These are phyloP conservation scores for Meleagris gallopavo DNA, from an alignment of 2,113 vertebrate species.

Conservation along the genomic window DNA sequence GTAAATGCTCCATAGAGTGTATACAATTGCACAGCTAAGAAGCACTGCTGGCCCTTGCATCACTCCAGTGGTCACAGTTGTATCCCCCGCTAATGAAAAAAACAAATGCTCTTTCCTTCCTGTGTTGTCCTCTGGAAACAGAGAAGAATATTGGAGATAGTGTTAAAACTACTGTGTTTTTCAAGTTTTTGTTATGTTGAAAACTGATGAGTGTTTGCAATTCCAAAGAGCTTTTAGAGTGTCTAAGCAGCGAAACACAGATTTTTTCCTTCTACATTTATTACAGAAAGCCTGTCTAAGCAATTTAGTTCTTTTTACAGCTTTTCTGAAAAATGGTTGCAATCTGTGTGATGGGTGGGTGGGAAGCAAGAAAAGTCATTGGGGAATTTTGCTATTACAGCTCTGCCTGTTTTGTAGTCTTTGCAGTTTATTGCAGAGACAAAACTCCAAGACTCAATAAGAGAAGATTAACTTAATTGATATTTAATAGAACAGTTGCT, in stretches of 20 bases:
- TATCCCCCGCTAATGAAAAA: not conserved
- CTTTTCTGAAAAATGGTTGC: conserved; percentile 26
- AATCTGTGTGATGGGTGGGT: not conserved
- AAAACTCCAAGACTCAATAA: not conserved
- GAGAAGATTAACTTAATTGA: not conserved
- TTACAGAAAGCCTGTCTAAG: not conserved
- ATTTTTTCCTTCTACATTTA: conserved; percentile 38
- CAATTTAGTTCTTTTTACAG: conserved; percentile 25
- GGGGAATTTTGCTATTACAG: not conserved
- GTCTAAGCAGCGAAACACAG: conserved; percentile 10
- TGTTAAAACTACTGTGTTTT: not conserved
- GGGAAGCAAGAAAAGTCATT: not conserved
- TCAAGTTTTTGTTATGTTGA: not conserved
- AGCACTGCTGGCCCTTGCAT: not conserved
- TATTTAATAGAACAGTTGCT: not conserved
- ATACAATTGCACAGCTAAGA: not conserved
- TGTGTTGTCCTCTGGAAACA: not conserved
- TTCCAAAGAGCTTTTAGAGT: not conserved
- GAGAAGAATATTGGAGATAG: not conserved
- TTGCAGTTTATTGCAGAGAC: not conserved
- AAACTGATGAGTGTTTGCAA: not conserved
- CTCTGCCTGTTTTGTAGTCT: not conserved
- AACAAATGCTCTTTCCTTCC: not conserved
- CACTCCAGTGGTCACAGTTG: not conserved
- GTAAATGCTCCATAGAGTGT: not conserved